A percentile compares a stretch with the other conserved stretches of the same genome.
phyloP scores from a whole-genome alignment of 2,113 vertebrate species.

The Nycticebus coucang region DNA sequence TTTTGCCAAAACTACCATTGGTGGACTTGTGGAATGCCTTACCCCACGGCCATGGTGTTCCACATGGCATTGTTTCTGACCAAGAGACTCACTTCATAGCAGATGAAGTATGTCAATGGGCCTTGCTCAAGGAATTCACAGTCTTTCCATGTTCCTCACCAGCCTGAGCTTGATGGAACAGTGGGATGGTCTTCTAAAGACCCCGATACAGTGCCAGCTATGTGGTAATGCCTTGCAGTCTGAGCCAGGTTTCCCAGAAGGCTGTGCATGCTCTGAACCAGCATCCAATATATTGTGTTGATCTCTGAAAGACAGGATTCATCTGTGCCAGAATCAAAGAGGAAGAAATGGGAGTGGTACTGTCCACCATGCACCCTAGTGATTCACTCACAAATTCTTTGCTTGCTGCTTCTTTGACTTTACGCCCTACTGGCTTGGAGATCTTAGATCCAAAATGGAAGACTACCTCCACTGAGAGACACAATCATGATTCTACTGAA shows the following conservation, averaged over 20 bases:
- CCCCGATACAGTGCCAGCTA: not conserved
- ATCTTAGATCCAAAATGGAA: not conserved
- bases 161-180: not conserved
- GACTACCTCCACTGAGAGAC: not conserved
- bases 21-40: not conserved
- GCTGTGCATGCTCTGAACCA: not conserved
- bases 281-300: not conserved
- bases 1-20: not conserved
- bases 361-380: not conserved
- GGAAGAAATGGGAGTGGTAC: not conserved
- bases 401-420: not conserved
- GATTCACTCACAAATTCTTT: not conserved
- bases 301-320: not conserved
- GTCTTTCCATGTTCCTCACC: not conserved
- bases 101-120: not conserved
- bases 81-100: not conserved
- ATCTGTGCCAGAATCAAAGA: too few relatives aligned
- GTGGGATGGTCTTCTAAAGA: not conserved
- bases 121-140: not conserved
- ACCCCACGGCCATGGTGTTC: not conserved
- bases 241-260: not conserved
- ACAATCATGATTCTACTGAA: not conserved
- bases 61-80: not conserved
- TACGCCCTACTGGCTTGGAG: not conserved
- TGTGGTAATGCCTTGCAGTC: not conserved